phyloP scores from a whole-genome alignment of 2,888 invertebrate species.

The Conchocele bisecta region DNA sequence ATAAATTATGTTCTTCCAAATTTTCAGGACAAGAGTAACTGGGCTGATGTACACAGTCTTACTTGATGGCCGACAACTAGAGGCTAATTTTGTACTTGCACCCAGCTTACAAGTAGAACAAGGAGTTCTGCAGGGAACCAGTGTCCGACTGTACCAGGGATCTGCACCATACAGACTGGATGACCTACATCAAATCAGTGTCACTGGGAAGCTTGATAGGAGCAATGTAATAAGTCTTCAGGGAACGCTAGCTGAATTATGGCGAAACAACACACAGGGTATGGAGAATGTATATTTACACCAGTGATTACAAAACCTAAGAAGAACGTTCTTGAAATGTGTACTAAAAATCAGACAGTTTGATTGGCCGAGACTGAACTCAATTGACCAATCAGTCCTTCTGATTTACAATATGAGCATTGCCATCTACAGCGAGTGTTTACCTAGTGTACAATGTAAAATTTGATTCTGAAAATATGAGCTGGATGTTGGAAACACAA shows the following conservation, averaged over 20 bases:
- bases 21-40: constrained; percentile 39
- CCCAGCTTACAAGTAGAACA: constrained; percentile 14
- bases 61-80: constrained; percentile 15
- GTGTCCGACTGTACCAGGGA: constrained; percentile 14
- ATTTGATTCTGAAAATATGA: too few relatives aligned
- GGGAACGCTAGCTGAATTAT: constrained; percentile 22
- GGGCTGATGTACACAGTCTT: constrained; percentile 36
- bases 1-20: too few relatives aligned
- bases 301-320: too few relatives aligned
- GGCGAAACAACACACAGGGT: constrained; percentile 23
- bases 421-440: too few relatives aligned
- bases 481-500: too few relatives aligned
- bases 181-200: constrained; percentile 34
- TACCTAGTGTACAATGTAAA: too few relatives aligned
- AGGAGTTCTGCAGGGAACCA: neutral
- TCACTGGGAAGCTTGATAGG: constrained; percentile 26
- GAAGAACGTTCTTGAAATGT: too few relatives aligned
- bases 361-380: too few relatives aligned
- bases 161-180: constrained; percentile 19
- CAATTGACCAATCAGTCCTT: too few relatives aligned
- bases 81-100: constrained; percentile 44
- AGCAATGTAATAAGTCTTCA: constrained; percentile 23
- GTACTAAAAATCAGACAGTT: too few relatives aligned
- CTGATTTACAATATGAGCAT: too few relatives aligned
- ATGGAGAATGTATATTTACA: neutral